These are phyloP conservation scores for Mycalesis mineus DNA, from an alignment of 2,888 invertebrate genomes.

Conservation along the genomic window DNA sequence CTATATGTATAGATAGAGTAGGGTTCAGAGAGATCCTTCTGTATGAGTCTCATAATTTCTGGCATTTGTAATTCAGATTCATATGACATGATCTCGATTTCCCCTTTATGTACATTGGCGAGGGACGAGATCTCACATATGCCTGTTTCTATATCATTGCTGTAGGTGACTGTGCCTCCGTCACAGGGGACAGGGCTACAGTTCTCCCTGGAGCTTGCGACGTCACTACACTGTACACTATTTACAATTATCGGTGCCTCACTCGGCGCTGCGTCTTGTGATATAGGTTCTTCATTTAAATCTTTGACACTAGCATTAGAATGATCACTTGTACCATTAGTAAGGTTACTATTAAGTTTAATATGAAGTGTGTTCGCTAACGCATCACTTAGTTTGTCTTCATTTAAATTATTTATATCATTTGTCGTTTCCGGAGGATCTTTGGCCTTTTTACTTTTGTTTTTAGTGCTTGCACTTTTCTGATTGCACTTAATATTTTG, in stretches of 20 bases:
- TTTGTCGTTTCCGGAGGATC: conserved; percentile 61
- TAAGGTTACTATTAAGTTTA: conserved; percentile 65
- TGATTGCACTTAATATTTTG: conserved; percentile 66
- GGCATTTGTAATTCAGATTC: conserved; percentile 98
- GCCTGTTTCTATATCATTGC: conserved; percentile 32
- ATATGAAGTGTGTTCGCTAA: conserved; percentile 67
- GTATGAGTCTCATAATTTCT: conserved; percentile 98
- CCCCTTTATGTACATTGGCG: conserved; percentile 43
- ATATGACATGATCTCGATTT: conserved; percentile 80
- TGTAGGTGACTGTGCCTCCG: conserved; percentile 12
- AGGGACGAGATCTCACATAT: conserved; percentile 38
- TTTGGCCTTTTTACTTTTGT: conserved; percentile 73
- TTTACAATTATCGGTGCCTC: conserved; percentile 54
- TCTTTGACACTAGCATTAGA: conserved; percentile 47
- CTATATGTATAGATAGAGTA: conserved; percentile 99
- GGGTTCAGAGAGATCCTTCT: conserved; percentile 99
- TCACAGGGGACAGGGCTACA: conserved; percentile 21
- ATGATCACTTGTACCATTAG: conserved; percentile 69
- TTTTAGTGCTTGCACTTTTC: conserved; percentile 61
- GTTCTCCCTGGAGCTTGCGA: conserved; percentile 17
- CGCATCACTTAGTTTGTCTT: conserved; percentile 59
- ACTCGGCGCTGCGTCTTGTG: conserved; percentile 44
- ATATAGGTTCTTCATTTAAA: conserved; percentile 41
- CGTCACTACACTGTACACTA: conserved; percentile 64
- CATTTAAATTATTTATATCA: conserved; percentile 56